Evolutionary conservation across 2,113 vertebrate genomes (phyloP).

Genomic region (Romanogobio albipinnatus): DNA sequence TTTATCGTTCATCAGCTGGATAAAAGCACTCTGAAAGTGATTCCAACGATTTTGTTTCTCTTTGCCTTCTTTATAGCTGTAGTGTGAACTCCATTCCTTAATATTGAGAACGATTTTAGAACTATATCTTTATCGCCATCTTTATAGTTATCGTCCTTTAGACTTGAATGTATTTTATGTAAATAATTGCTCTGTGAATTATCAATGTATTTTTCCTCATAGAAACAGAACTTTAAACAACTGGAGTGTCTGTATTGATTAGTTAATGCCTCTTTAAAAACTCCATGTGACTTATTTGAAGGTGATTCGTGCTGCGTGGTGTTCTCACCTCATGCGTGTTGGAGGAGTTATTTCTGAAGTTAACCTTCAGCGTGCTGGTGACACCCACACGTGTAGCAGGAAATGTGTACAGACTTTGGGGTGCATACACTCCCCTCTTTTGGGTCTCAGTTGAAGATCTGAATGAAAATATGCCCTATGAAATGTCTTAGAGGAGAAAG

Average conservation of each 20-base stretch:
- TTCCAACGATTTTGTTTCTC: too few relatives aligned
- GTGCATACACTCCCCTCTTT: constrained; percentile 81
- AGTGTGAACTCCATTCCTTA: too few relatives aligned
- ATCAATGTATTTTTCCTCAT: neutral
- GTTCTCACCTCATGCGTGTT: constrained; percentile 78
- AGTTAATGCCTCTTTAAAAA: neutral
- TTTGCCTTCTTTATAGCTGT: too few relatives aligned
- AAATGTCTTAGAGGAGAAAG: neutral
- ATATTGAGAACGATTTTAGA: too few relatives aligned
- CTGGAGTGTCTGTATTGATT: neutral
- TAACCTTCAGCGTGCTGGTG: constrained; percentile 85
- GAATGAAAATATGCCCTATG: neutral
- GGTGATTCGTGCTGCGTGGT: neutral
- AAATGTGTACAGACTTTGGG: constrained; percentile 86
- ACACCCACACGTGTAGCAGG: constrained; percentile 81
- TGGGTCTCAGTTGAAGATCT: constrained; percentile 58
- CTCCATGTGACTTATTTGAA: neutral
- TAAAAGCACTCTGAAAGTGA: too few relatives aligned
- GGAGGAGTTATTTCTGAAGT: constrained; percentile 87
- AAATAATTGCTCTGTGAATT: neutral
- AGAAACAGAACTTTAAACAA: neutral
- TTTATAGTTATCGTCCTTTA: neutral
- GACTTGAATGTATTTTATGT: neutral
- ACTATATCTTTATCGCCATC: too few relatives aligned
- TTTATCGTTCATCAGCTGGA: too few relatives aligned